Base-by-base conservation (phyloP, 2,797 vertebrate species). In the Euphonia xanthogaster region DNA sequence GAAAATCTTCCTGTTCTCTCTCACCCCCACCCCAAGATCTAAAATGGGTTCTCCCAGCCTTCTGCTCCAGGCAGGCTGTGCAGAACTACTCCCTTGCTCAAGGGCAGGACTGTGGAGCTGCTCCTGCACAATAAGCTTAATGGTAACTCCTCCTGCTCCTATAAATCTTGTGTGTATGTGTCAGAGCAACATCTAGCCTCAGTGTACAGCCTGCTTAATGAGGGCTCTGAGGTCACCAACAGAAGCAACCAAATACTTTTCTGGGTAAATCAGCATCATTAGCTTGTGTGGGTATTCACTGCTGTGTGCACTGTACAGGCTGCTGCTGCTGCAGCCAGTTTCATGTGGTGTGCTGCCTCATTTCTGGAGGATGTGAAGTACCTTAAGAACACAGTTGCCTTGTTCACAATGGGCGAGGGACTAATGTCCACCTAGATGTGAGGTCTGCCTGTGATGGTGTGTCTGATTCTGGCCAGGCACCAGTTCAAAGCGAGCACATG, bases 1-100 rank as follows among this genome's bases (percentile, higher is more conserved):
- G 92, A 90, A 90, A 93, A 93, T 47, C 55, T 80, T 88, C 79
- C 35, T 87, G 14, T 73, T 93, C 31, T 50, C 14, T 65, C 71
- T 67, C 25, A 20, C 22, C 35, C 16, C 55, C 10, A 33, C 31
- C 54, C 31, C 19, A 33, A 50, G 24, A 48, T 71, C 35, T 13
- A 45, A 50, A 68, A 48, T 76, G 68, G 68, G 50, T 63, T 80
- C 39, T 47, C 37, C 23, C 28, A 47, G 44, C 57, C 33, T 62
- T 79, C n/a, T 45, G 39, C 27, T 70, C 30, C 33, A 25, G n/a
- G 27, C 42, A 67, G 57, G 28, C 57, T 73, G 15, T 70, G 67
- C 71, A 51, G 65, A 82, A 5, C 67, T 71, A 19, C 44, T 91
- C 28, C 62, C 33, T 63, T 65, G 42, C 76, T 55, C 14, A 13